Evolutionary conservation across 2,888 invertebrate genomes (phyloP), one percentile per base, ranked within the genome.

Genomic region (Flabesymbios commensalis): DNA sequence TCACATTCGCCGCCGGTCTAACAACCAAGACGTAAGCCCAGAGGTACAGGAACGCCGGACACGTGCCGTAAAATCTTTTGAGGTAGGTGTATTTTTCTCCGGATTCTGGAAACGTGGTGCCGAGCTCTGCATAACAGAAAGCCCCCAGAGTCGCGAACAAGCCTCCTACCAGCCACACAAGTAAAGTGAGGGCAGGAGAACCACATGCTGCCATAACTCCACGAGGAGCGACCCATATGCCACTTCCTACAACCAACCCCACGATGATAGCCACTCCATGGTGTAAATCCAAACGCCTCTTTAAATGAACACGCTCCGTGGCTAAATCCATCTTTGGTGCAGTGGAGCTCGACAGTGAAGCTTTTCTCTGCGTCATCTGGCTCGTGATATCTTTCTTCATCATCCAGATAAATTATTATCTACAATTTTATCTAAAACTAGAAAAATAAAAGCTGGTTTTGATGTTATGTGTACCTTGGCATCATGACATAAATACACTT

Each of bases 111-210:
- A 95, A 91, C 39, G 90, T 90, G 0, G 94, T 43, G 3, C 95
- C 95, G 58, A 94, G 85, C 83, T 95, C 94, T 1, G 94, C 93
- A 79, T 92, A 94, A 79, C 93, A 93, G 10, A 93, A 86, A 0
- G 94, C 93, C 17, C 94, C 94, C 58, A 93, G 83, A 55, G 90
- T 72, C 10, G 75, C 93, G 59, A 78, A 86, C 39, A 92, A 77
- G 22, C 96, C 96, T 1, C 93, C 93, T 48, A 91, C 84, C 31
- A 91, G 86, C 96, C 96, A 96, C 60, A 96, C 89, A 54, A 94
- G 88, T 53, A 95, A 86, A 1, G 94, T 91, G 82, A 92, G 73
- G 5, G 78, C 77, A 14, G 86, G 65, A 90, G 82, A 61, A 92
- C 95, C 17, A 90, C 93, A 45, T 3, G 53, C 32, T 28, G 17